Percentiles rank a stretch among this genome's conserved stretches.
These are phyloP conservation scores for Periophthalmus magnuspinnatus DNA, from an alignment of 2,797 vertebrate genomes.

Conservation along the genomic window DNA sequence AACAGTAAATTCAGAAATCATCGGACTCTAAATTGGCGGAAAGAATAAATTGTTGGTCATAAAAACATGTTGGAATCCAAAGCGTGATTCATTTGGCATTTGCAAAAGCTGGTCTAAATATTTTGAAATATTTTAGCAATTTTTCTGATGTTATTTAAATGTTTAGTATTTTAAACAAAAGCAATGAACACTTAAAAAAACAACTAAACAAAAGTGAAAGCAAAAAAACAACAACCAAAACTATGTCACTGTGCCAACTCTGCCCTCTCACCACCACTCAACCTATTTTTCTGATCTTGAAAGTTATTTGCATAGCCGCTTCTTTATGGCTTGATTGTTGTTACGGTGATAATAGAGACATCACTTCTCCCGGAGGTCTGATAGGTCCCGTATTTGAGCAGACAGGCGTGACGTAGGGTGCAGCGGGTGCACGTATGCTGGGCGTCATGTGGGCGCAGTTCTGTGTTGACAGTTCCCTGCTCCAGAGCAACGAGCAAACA, in stretches of 20 bases:
- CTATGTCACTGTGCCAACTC: no score
- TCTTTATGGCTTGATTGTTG: not conserved
- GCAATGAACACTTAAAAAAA: no score
- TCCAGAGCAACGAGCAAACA: constrained; percentile 70
- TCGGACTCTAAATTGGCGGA: not conserved
- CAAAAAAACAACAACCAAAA: not conserved
- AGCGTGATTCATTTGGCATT: constrained; percentile 10
- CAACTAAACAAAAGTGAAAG: no score
- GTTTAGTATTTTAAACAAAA: no score
- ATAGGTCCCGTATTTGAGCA: constrained; percentile 65
- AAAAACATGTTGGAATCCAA: constrained; percentile 6
- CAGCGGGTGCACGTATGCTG: constrained; percentile 47
- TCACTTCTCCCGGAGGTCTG: constrained; percentile 36
- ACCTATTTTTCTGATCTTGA: not conserved
- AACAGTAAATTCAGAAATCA: not conserved
- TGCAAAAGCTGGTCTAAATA: constrained; percentile 7
- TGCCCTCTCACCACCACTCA: no score
- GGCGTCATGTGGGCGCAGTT: constrained; percentile 63
- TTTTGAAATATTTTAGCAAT: constrained; percentile 8
- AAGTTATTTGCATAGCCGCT: not conserved
- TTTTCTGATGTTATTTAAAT: no score
- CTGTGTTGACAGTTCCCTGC: constrained; percentile 75
- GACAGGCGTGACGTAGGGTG: constrained; percentile 66
- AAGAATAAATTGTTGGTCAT: not conserved
- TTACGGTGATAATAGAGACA: constrained; percentile 25